A percentile compares a stretch with the other conserved stretches of the same genome.
phyloP scores from a whole-genome alignment of 2,888 invertebrate genomes.

The Stenodema calcarata region DNA sequence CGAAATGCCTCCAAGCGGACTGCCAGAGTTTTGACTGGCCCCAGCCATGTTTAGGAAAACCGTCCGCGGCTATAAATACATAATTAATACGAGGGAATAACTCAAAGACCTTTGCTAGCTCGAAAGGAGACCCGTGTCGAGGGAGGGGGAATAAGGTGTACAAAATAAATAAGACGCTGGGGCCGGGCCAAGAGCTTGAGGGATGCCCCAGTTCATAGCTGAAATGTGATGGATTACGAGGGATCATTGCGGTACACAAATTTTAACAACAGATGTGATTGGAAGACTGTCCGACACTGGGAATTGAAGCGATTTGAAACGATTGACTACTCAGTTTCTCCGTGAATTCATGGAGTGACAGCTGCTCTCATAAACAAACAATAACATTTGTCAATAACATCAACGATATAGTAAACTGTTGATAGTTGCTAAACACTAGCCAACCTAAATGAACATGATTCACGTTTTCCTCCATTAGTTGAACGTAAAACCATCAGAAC shows the following conservation, averaged over 20 bases:
- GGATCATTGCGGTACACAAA: background rate
- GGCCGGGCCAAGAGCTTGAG: background rate
- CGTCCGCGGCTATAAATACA: slow-evolving; percentile 24
- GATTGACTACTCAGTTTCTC: no score
- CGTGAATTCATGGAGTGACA: no score
- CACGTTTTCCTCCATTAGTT: no score
- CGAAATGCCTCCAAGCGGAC: background rate
- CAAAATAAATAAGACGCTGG: slow-evolving; percentile 24
- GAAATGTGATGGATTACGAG: background rate
- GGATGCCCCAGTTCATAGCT: slow-evolving; percentile 5
- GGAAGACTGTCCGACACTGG: no score
- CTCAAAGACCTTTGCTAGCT: background rate
- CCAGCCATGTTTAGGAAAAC: background rate
- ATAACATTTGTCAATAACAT: no score
- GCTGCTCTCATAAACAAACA: no score
- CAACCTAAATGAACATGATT: no score
- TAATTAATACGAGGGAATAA: slow-evolving; percentile 18
- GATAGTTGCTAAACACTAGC: no score
- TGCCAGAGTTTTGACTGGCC: slow-evolving; percentile 13
- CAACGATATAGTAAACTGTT: no score
- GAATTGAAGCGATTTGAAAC: no score
- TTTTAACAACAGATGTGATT: no score
- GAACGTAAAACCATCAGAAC: no score
- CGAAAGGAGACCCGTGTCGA: background rate
- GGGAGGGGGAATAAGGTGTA: slow-evolving; percentile 13